Conservation (phyloP, 1,140 invertebrate genomes). For the Vollenhovia emeryi region DNA sequence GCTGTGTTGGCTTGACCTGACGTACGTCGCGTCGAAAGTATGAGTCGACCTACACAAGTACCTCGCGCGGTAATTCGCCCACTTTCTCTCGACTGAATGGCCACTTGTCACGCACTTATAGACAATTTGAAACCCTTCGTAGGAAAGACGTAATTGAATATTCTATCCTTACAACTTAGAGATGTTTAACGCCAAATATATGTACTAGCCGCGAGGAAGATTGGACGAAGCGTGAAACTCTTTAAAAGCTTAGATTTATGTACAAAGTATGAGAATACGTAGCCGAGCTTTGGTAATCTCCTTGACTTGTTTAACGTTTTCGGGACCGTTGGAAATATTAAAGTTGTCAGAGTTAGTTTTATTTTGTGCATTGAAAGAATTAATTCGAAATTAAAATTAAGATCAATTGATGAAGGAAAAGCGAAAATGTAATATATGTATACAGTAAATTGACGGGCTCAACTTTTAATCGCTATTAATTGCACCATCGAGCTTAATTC, state of each 20-base stretch:
- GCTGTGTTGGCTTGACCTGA: slow-evolving; percentile 24
- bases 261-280: background rate
- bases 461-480: background rate
- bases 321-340: background rate
- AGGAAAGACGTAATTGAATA: slow-evolving; percentile 31
- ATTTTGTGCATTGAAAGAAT: background rate
- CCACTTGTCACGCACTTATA: slow-evolving; percentile 27
- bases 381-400: background rate
- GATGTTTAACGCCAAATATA: background rate
- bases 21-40: slow-evolving; percentile 8
- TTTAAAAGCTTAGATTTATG: background rate
- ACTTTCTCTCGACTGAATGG: slow-evolving; percentile 31
- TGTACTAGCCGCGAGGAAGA: background rate
- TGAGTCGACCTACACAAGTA: slow-evolving; percentile 28
- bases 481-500: background rate
- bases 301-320: background rate
- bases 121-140: slow-evolving; percentile 31
- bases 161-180: background rate
- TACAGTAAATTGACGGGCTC: background rate
- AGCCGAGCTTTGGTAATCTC: background rate
- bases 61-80: slow-evolving; percentile 30
- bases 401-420: background rate
- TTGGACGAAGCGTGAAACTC: background rate
- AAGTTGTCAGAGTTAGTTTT: background rate
- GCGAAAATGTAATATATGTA: background rate